These are phyloP conservation scores for Charanyca ferruginea DNA, from an alignment of 2,888 invertebrate genomes.

Conservation along the genomic window DNA sequence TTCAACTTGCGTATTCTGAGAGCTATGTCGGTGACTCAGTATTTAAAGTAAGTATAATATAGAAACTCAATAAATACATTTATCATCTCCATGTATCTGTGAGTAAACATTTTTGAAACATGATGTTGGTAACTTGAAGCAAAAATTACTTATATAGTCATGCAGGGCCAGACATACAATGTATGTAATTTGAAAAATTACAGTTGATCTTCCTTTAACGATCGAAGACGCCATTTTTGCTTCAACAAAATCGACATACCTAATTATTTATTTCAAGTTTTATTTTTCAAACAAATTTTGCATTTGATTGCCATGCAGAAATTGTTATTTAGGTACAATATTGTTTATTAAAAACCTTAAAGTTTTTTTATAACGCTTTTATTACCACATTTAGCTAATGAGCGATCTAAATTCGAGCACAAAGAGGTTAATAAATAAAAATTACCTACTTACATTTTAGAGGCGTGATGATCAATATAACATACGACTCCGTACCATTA, in stretches of 20 bases:
- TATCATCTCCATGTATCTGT: background rate
- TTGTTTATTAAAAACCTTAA: too few species aligned
- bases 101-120: background rate
- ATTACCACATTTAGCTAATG: slow-evolving; percentile 30
- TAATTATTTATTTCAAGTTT: background rate
- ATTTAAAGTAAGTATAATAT: too few species aligned
- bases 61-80: too few species aligned
- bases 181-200: slow-evolving; percentile 41
- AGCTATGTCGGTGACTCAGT: too few species aligned
- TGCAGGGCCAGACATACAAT: slow-evolving; percentile 34
- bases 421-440: slow-evolving; percentile 31
- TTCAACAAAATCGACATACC: background rate
- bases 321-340: too few species aligned
- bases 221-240: background rate
- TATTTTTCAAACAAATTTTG: background rate
- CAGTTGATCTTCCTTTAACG: slow-evolving; percentile 15
- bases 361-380: background rate
- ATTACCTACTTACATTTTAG: background rate
- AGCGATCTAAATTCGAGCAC: slow-evolving; percentile 50
- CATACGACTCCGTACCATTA: slow-evolving; percentile 33
- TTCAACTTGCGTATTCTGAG: too few species aligned
- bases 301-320: background rate
- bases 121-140: background rate
- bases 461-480: slow-evolving; percentile 34
- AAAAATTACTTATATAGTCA: slow-evolving; percentile 26